Evolutionary conservation across 1,140 invertebrate genomes (phyloP).

Genomic region (Sitobion miscanthi): DNA sequence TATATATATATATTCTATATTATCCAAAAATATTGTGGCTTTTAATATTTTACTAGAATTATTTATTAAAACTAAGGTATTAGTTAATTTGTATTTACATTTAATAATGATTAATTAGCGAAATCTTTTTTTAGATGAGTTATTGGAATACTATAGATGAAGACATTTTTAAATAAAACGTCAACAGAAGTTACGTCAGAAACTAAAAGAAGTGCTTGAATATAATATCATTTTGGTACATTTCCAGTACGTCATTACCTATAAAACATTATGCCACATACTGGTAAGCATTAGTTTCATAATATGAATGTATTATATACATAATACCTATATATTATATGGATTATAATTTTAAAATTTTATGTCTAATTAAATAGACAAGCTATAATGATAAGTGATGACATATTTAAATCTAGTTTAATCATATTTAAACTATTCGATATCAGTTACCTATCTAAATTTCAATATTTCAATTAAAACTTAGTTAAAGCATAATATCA

Average conservation of each 20-base stretch:
- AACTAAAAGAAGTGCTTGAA: neutral
- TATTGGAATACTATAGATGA: neutral
- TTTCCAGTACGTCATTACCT: neutral
- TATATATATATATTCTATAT: no score
- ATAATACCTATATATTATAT: no score
- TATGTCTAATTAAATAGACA: neutral
- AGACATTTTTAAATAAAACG: neutral
- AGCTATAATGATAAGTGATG: neutral
- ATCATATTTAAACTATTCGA: neutral
- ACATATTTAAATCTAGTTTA: neutral
- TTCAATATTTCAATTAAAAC: neutral
- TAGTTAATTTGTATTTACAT: no score
- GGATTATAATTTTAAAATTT: no score
- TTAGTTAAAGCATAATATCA: neutral
- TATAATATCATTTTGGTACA: neutral
- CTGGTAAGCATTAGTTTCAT: slow-evolving; percentile 5
- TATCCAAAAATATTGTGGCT: neutral
- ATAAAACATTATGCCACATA: slow-evolving; percentile 28
- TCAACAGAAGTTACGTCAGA: neutral
- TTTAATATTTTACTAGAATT: neutral
- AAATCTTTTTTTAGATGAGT: neutral
- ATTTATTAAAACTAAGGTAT: neutral
- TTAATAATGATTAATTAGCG: neutral
- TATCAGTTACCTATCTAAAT: no score
- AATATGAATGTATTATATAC: no score